A percentile compares a stretch with the other conserved stretches of the same genome.
Evolutionary conservation across 2,113 vertebrate species (phyloP).

Genomic region (Daboia siamensis): DNA sequence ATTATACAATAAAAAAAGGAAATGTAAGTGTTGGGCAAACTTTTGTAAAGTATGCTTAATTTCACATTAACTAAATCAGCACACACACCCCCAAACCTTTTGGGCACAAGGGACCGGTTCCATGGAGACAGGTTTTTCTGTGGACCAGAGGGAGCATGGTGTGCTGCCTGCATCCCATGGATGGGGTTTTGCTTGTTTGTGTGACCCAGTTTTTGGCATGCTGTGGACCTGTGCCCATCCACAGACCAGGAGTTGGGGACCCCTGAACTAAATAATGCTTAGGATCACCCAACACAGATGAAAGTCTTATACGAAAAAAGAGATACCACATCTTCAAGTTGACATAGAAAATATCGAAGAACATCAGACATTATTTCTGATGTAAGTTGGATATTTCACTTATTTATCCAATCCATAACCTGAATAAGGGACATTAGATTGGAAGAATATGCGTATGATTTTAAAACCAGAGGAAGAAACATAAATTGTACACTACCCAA

Average conservation of each 20-base stretch:
- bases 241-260: no score
- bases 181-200: no score
- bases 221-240: no score
- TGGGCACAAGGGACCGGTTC: no score
- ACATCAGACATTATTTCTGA: background rate
- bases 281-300: background rate
- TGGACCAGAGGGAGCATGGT: no score
- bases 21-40: background rate
- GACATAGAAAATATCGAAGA: background rate
- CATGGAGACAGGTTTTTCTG: no score
- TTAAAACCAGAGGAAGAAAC: background rate
- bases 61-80: background rate
- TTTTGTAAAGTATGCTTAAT: background rate
- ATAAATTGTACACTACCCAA: background rate
- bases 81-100: no score
- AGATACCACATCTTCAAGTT: background rate
- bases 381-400: background rate
- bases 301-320: background rate
- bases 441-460: background rate
- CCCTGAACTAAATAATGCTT: background rate
- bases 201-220: no score
- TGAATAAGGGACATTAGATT: background rate
- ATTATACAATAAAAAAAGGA: background rate
- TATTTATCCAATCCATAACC: background rate
- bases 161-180: no score